These are phyloP conservation scores for Eumerus sabulonum DNA, from an alignment of 2,888 invertebrate genomes.

Conservation along the genomic window DNA sequence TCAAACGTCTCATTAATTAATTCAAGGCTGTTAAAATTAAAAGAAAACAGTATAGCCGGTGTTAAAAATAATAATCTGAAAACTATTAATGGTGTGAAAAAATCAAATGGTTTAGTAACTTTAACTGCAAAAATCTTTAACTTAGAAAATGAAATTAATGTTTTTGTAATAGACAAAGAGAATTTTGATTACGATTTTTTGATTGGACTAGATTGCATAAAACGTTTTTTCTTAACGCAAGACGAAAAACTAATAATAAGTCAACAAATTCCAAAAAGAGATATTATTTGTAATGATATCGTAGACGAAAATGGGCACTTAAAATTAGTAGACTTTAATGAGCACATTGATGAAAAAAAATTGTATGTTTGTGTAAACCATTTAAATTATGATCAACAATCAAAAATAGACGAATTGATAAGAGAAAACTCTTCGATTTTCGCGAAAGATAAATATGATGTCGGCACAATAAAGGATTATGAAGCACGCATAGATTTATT, in stretches of 20 bases:
- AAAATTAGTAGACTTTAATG: conserved; percentile 55
- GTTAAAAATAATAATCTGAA: conserved; percentile 7
- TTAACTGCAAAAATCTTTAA: conserved; percentile 55
- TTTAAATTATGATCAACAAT: conserved; percentile 38
- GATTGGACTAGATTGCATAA: conserved; percentile 59
- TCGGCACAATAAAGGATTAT: conserved; percentile 70
- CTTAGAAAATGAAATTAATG: conserved; percentile 47
- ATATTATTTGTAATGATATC: conserved; percentile 25
- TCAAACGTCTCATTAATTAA: conserved; percentile 30
- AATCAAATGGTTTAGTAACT: conserved; percentile 10
- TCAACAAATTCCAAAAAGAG: conserved; percentile 36
- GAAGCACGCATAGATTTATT: too few species aligned
- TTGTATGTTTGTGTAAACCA: conserved; percentile 38
- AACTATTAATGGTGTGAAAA: conserved; percentile 27
- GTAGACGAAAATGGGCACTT: background rate
- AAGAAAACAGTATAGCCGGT: background rate
- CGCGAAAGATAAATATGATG: conserved; percentile 71
- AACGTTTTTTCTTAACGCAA: conserved; percentile 43
- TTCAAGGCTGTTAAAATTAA: conserved; percentile 14
- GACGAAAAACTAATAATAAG: conserved; percentile 51
- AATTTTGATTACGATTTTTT: conserved; percentile 60
- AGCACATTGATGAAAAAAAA: conserved; percentile 38
- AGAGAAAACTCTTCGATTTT: conserved; percentile 67
- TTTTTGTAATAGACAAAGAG: conserved; percentile 52
- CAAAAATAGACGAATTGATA: conserved; percentile 64